Conservation (phyloP, 2,797 vertebrate species). For the Rallus crepitans region DNA sequence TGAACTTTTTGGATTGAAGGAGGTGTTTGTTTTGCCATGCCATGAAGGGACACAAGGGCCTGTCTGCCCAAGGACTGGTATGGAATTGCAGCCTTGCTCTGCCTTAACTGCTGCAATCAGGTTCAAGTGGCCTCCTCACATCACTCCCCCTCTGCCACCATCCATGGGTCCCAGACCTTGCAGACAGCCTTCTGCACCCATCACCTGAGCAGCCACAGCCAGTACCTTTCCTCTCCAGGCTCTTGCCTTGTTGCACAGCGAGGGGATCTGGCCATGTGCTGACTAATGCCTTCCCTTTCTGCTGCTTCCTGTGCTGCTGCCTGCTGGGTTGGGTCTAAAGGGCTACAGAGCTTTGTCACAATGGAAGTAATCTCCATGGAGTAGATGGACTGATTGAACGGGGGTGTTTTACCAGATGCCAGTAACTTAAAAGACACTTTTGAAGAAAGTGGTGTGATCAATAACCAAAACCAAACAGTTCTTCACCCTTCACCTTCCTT, state of each 20-base stretch:
- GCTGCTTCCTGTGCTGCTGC: not conserved
- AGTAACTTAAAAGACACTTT: not conserved
- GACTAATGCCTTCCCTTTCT: not conserved
- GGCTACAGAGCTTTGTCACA: not conserved
- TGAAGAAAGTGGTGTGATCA: not conserved
- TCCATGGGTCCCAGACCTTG: not conserved
- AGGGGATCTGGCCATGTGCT: not conserved
- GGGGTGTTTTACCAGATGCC: not conserved
- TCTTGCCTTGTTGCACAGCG: not conserved
- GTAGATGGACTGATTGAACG: not conserved
- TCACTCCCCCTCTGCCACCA: not conserved
- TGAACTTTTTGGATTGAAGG: not conserved
- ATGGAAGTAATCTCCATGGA: not conserved
- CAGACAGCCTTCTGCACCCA: rapidly evolving
- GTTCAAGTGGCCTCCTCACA: not conserved
- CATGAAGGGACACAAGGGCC: not conserved
- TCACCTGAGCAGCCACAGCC: not conserved
- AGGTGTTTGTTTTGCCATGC: not conserved
- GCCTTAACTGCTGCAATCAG: not conserved
- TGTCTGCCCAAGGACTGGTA: not conserved
- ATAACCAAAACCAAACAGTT: not conserved
- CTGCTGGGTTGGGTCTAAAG: not conserved
- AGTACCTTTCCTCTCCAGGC: not conserved
- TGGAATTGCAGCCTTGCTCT: not conserved
- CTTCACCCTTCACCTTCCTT: not conserved